Evolutionary conservation across 1,140 invertebrate genomes (phyloP), one percentile per base, ranked within the genome.

Genomic region (Lucilia sericata): DNA sequence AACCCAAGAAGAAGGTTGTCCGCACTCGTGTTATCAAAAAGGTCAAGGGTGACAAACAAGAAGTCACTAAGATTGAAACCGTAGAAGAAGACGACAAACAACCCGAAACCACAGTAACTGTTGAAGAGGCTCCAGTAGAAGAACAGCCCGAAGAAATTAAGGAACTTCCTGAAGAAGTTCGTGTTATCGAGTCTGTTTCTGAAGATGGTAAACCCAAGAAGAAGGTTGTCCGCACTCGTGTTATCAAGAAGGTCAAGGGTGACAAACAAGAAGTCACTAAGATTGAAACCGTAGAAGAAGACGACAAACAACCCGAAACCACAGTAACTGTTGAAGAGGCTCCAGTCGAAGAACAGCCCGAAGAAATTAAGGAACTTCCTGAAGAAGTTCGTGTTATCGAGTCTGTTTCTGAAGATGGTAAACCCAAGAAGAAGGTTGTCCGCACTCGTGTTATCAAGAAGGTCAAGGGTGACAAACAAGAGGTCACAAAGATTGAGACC

Each of bases 61-160:
- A 88, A 85, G 86, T 88, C 36, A 90, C 86, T 10, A 86, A 88
- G 83, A 89, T 90, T 80, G 88, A 91, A 10, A 91, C 89, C 0
- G 86, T 91, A 14, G 89, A 91, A 86, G 89, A 92, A 86, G 87
- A 90, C 74, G 89, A 88, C 21, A 87, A 89, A 84, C 74, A 87
- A 42, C 87, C 89, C 30, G 85, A 89, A 84, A 89, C 87, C 21
- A 88, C 87, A 65, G 87, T 88, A 7, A 87, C 84, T 49, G n/a
- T 86, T 13, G 86, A 88, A 76, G 85, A 86, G 65, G 74, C 70
- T 2, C 49, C 60, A 25, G 25, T 49, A 19, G 55, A 74, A n/a
- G 80, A 75, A 82, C 21, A 49, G 49, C 42, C 74, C 3, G 82
- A 83, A 34, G 30, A 34, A 60, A 14, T 83, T 21, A 51, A 42